phyloP scores from a whole-genome alignment of 2,113 vertebrate genomes.

The Pygoscelis antarcticus region DNA sequence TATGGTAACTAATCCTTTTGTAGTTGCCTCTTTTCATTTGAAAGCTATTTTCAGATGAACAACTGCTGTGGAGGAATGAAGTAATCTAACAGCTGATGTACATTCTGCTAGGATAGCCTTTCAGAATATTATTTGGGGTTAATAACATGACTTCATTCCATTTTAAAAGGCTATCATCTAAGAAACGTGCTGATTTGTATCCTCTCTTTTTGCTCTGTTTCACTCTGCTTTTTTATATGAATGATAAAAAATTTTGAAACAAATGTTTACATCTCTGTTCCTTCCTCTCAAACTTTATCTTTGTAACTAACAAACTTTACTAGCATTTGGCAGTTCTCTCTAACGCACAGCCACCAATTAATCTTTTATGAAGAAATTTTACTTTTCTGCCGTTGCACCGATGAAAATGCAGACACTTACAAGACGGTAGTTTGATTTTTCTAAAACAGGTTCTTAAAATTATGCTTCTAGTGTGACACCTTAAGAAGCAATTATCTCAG shows the following conservation, averaged over 20 bases:
- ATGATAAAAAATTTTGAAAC: neutral
- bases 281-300: neutral
- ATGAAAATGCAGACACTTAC: neutral
- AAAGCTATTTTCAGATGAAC: constrained; percentile 90
- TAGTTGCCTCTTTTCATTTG: constrained; percentile 83
- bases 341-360: neutral
- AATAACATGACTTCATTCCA: constrained; percentile 67
- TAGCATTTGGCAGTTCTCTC: neutral
- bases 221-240: neutral
- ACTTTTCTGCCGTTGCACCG: neutral
- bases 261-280: neutral
- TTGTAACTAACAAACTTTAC: constrained; percentile 24
- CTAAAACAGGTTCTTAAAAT: neutral
- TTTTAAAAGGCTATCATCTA: constrained; percentile 23
- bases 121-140: constrained; percentile 76
- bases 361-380: neutral
- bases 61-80: constrained; percentile 85
- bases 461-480: neutral
- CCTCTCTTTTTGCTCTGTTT: neutral
- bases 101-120: constrained; percentile 80
- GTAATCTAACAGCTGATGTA: constrained; percentile 87
- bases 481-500: neutral
- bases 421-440: neutral
- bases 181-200: neutral
- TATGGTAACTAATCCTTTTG: constrained; percentile 87